Evolutionary conservation across 2,113 vertebrate genomes (phyloP).

Genomic region (Prionailurus bengalensis): DNA sequence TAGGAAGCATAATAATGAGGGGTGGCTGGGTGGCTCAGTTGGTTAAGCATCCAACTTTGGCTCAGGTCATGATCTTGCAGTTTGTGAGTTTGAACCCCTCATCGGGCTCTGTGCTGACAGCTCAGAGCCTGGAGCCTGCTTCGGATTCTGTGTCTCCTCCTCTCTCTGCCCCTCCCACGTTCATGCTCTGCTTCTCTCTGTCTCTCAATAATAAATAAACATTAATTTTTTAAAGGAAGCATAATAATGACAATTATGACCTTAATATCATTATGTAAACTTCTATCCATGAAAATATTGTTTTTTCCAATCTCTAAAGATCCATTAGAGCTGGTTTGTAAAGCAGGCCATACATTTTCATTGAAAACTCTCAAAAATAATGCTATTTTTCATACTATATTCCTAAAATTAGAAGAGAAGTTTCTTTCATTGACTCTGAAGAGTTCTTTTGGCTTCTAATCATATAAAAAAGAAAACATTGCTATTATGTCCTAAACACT

Average conservation of each 20-base stretch:
- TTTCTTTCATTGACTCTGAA: neutral
- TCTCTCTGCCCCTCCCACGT: too few species aligned
- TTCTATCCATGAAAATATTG: conserved; percentile 34
- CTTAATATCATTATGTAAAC: neutral
- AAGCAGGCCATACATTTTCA: neutral
- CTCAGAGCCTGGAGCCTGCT: too few species aligned
- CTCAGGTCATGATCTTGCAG: too few species aligned
- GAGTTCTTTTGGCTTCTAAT: conserved; percentile 17
- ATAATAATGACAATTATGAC: neutral
- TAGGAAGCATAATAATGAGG: neutral
- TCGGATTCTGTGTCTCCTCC: too few species aligned
- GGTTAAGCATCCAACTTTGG: too few species aligned
- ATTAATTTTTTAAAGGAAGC: too few species aligned
- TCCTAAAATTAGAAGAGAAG: conserved; percentile 37
- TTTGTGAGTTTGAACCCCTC: too few species aligned
- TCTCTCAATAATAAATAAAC: too few species aligned
- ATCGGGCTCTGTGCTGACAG: too few species aligned
- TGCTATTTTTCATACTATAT: neutral
- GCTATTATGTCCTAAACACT: neutral
- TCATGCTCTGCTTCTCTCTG: too few species aligned
- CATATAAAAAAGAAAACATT: conserved; percentile 27
- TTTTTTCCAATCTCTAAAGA: neutral
- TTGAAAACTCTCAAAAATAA: neutral
- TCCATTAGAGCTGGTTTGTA: neutral
- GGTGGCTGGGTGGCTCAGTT: too few species aligned